These are phyloP conservation scores for Triplophysa tibetana DNA, from an alignment of 2,113 vertebrate genomes.

Conservation along the genomic window DNA sequence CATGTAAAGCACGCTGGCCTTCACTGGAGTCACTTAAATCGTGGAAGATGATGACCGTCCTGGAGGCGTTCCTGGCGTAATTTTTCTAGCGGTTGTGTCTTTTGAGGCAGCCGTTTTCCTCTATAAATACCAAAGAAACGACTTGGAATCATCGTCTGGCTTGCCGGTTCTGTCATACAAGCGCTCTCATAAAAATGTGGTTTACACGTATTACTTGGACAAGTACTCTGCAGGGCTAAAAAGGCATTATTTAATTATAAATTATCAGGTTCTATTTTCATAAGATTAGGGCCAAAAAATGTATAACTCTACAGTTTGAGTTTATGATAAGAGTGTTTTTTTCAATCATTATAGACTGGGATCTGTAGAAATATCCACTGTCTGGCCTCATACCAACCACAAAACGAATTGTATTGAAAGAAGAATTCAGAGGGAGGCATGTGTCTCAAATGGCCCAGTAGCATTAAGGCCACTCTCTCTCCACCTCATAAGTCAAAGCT, in stretches of 20 bases:
- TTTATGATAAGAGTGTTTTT: slow-evolving; percentile 47
- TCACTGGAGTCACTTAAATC: slow-evolving; percentile 64
- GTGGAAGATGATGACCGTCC: slow-evolving; percentile 58
- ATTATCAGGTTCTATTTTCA: slow-evolving; percentile 49
- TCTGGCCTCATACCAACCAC: slow-evolving; percentile 50
- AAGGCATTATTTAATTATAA: slow-evolving; percentile 60
- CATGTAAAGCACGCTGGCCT: slow-evolving; percentile 58
- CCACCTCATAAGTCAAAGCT: slow-evolving; percentile 69
- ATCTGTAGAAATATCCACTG: slow-evolving; percentile 54
- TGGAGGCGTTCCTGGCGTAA: slow-evolving; percentile 60
- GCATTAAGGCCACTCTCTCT: slow-evolving; percentile 55
- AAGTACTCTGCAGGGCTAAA: slow-evolving; percentile 53
- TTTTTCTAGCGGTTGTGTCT: slow-evolving; percentile 59
- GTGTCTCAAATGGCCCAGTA: slow-evolving; percentile 55
- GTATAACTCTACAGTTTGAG: slow-evolving; percentile 60
- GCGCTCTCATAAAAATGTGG: slow-evolving; percentile 51
- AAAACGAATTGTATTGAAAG: slow-evolving; percentile 54
- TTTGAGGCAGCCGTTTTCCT: slow-evolving; percentile 64
- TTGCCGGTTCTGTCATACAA: slow-evolving; percentile 52
- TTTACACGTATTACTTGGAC: slow-evolving; percentile 55
- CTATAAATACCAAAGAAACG: slow-evolving; percentile 65
- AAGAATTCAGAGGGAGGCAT: slow-evolving; percentile 56
- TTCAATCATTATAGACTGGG: slow-evolving; percentile 48
- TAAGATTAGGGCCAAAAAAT: slow-evolving; percentile 41
- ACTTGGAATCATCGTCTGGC: slow-evolving; percentile 58